A percentile compares a stretch with the other conserved stretches of the same genome.
These are phyloP conservation scores for Augochlora pura DNA, from an alignment of 1,140 invertebrate genomes.

Conservation along the genomic window DNA sequence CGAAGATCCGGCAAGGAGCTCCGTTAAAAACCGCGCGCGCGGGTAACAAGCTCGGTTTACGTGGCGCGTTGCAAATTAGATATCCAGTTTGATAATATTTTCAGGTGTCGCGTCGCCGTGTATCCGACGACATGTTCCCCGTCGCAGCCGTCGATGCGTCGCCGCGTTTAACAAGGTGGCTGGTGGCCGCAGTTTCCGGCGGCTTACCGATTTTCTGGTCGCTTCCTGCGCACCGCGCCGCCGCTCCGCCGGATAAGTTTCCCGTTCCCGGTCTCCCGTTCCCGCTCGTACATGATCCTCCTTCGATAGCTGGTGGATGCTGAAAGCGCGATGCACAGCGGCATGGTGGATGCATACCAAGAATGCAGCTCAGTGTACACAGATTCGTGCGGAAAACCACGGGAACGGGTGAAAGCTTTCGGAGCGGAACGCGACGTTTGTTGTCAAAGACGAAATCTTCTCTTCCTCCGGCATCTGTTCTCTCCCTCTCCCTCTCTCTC, in stretches of 20 bases:
- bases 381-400: slow-evolving; percentile 54
- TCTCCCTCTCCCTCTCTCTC: neutral
- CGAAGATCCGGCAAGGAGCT: no score
- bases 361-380: slow-evolving; percentile 42
- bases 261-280: no score
- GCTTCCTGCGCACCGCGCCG: slow-evolving; percentile 10
- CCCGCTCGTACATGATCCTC: slow-evolving; percentile 15
- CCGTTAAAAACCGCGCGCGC: no score
- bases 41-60: no score
- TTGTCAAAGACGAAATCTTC: slow-evolving; percentile 56
- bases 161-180: neutral
- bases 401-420: slow-evolving; percentile 54
- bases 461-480: slow-evolving; percentile 14
- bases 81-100: slow-evolving; percentile 16
- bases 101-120: neutral
- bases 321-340: slow-evolving; percentile 15
- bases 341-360: slow-evolving; percentile 41
- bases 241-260: slow-evolving; percentile 6
- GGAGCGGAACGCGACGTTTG: slow-evolving; percentile 57
- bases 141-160: neutral
- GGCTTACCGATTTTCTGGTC: slow-evolving; percentile 31
- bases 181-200: neutral
- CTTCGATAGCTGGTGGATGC: slow-evolving; percentile 15
- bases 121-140: neutral
- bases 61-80: slow-evolving; percentile 15